Evolutionary conservation across 1,140 invertebrate species (phyloP), one percentile per base, ranked within the genome.

Genomic region (Heliconius hermathena): DNA sequence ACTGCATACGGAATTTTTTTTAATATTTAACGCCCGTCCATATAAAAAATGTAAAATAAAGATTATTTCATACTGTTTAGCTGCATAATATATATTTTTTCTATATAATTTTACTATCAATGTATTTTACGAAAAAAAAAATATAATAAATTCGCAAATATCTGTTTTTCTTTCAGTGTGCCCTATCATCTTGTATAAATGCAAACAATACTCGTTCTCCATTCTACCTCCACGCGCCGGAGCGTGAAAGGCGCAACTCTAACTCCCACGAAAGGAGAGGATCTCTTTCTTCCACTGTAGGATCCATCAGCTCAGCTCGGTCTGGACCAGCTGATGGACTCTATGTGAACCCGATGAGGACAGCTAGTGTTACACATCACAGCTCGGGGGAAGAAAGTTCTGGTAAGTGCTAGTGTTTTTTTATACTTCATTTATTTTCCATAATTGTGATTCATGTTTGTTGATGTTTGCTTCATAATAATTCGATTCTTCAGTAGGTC

Each of bases 291-390:
- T 91, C 91, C 33, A 89, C 89, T 0, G 84, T 84, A 5, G 89
- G 91, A 0, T 89, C 87, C 78, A 94, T 86, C 91, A 95, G 88
- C 81, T 94, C 96, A 82, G 78, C 95, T 83, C 60, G 95, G 83
- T 90, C 92, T n/a, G 95, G 95, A 49, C 97, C 97, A 2, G 96
- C 97, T 76, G 97, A 97, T 88, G 97, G 97, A 0, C 95, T 97
- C 13, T 97, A 97, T 88, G 96, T 97, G 80, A 98, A 98, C 88
- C 97, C 97, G 0, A 97, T 97, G 36, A 95, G 94, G 70, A 90
- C 89, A 0, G 87, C 87, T 11, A 87, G 78, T 66, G 86, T 84
- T n/a, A 88, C 87, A n/a, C 87, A 88, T 78, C 91, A 93, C 26
- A 89, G 85, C 71, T 94, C 93, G 0, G 94, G 93, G 33, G 94